Percentiles rank a stretch among this genome's conserved stretches.
Evolutionary conservation across 2,113 vertebrate genomes (phyloP).

Genomic region (Tursiops truncatus): DNA sequence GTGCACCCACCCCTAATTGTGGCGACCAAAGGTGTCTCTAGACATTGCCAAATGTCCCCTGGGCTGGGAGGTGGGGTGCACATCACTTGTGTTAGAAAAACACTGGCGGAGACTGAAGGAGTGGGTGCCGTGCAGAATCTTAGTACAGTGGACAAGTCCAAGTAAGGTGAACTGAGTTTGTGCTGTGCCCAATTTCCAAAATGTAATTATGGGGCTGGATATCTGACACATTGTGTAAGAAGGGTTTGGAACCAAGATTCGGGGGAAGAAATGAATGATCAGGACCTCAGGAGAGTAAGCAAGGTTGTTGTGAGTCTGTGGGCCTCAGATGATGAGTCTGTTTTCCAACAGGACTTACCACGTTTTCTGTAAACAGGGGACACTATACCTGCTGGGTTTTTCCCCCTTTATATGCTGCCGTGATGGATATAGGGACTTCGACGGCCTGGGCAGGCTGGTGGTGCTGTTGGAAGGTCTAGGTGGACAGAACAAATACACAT

Average conservation of each 20-base stretch:
- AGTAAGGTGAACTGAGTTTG: rapidly evolving
- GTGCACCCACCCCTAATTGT: rapidly evolving
- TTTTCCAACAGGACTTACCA: too few species aligned
- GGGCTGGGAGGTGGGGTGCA: rapidly evolving
- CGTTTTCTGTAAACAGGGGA: too few species aligned
- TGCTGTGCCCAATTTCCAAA: rapidly evolving
- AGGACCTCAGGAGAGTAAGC: not conserved
- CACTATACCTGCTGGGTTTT: rapidly evolving
- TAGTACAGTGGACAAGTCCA: not conserved
- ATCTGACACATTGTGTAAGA: not conserved
- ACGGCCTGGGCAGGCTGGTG: rapidly evolving
- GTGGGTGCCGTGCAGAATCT: too few species aligned
- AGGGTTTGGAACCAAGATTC: not conserved
- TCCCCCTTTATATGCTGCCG: rapidly evolving
- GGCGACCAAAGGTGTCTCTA: too few species aligned
- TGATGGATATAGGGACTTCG: not conserved
- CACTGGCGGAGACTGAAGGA: not conserved
- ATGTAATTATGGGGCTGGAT: rapidly evolving
- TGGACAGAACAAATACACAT: not conserved
- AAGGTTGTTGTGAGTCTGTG: not conserved
- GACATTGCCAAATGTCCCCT: too few species aligned
- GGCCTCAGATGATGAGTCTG: not conserved
- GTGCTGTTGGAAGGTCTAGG: not conserved
- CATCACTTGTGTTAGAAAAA: not conserved
- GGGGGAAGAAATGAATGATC: not conserved